These are phyloP conservation scores for Saccopteryx bilineata DNA, from an alignment of 2,113 vertebrate genomes.

Conservation along the genomic window DNA sequence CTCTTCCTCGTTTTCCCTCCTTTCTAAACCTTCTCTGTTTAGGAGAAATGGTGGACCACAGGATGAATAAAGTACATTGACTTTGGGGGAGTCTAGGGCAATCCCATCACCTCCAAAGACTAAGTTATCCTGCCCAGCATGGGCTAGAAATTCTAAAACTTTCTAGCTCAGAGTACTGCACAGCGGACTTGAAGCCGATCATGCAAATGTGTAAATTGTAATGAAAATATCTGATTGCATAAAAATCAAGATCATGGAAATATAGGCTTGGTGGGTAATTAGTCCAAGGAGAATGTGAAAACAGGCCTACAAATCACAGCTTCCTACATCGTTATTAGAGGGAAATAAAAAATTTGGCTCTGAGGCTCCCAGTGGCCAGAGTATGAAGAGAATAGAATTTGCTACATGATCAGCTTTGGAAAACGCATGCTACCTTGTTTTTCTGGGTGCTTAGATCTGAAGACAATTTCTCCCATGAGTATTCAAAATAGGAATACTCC, in stretches of 20 bases:
- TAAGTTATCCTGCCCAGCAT: background rate
- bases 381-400: background rate
- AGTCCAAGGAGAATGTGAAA: slow-evolving; percentile 9
- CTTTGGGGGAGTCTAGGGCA: background rate
- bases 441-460: background rate
- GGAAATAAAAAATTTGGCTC: background rate
- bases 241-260: slow-evolving; percentile 36
- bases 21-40: slow-evolving; percentile 1
- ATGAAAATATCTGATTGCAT: background rate
- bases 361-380: background rate
- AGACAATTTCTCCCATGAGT: background rate
- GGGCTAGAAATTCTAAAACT: background rate
- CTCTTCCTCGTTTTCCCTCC: background rate
- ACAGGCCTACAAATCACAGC: background rate
- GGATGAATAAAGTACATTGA: background rate
- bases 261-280: background rate
- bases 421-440: background rate
- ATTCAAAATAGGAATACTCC: background rate
- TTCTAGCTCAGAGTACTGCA: background rate
- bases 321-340: background rate
- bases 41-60: background rate
- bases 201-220: background rate
- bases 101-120: background rate
- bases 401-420: background rate
- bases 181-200: background rate